Base-by-base conservation (phyloP, 2,113 vertebrate species). In the Spilogale gracilis region DNA sequence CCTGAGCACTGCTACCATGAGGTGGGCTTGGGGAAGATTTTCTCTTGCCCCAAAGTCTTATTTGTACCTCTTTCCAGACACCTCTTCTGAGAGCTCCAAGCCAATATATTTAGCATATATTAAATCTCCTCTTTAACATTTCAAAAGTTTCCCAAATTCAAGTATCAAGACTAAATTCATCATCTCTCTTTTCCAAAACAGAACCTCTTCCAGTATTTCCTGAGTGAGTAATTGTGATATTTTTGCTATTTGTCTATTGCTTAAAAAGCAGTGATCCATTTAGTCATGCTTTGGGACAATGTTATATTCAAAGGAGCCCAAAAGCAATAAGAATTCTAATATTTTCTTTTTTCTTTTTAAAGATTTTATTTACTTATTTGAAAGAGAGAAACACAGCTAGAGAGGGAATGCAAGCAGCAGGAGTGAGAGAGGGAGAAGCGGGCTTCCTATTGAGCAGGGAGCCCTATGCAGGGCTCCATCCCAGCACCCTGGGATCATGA, bases 261-360 rank as follows among this genome's bases (percentile, higher is more conserved):
- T 96, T 91, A 63, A 58, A 87, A 58, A 71, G 5, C 32, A 87
- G 14, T 21, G 61, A 74, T 48, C 7, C 13, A 27, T n/a, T 82
- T 88, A 85, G 30, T 27, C 6, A 11, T 58, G 54, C 11, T 56
- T 58, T 54, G 43, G 43, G 84, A 32, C 25, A 94, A 74, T 9
- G 3, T 21, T 65, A n/a, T 73, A 60, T 43, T 80, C 13, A 50
- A 73, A 69, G 18, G 38, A 91, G 9, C 25, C 6, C 6, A 0
- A 89, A 74, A 50, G 52, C 23, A 96, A 63, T 54, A 52, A 12
- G 11, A 89, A 90, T 50, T 63, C 13, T 65, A 73, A 38, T 63
- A 80, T 85, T 85, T 93, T 50, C 54, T 78, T 79, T 52, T 65
- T 93, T 38, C 38, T 38, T 38, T 38, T 38, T 38, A 38, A 38